Evolutionary conservation across 1,140 invertebrate genomes (phyloP).

Genomic region (Caenorhabditis tropicalis): DNA sequence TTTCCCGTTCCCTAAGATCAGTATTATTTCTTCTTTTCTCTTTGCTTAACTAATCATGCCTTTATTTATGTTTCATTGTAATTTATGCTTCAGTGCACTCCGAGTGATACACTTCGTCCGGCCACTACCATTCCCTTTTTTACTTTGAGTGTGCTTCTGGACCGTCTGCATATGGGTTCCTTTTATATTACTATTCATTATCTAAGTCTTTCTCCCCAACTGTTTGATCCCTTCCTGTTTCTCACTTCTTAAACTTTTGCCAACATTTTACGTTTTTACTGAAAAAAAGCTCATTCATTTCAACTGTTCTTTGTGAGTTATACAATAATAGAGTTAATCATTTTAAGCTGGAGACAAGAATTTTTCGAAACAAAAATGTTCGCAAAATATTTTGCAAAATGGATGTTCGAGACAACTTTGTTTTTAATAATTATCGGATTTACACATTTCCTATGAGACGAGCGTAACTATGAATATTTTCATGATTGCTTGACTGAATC

Average conservation of each 20-base stretch:
- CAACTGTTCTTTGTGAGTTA: too few relatives aligned
- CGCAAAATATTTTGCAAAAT: too few relatives aligned
- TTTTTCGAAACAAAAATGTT: too few relatives aligned
- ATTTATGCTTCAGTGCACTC: background rate
- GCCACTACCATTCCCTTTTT: background rate
- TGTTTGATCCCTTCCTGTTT: background rate
- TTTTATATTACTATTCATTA: background rate
- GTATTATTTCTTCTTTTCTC: constrained; percentile 10
- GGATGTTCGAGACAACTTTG: too few relatives aligned
- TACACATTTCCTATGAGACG: too few relatives aligned
- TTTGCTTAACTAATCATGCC: background rate
- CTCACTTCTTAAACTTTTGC: background rate
- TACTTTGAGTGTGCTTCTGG: background rate
- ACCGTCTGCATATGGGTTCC: constrained; percentile 38
- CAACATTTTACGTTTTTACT: background rate
- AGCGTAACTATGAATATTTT: too few relatives aligned
- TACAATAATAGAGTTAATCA: too few relatives aligned
- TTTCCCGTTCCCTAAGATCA: constrained; percentile 2
- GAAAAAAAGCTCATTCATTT: background rate
- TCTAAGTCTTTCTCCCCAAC: background rate
- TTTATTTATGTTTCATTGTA: background rate
- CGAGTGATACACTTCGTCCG: background rate
- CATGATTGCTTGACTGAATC: too few relatives aligned
- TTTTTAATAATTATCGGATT: too few relatives aligned
- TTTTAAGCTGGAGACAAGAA: too few relatives aligned